Evolutionary conservation across 2,113 vertebrate species (phyloP).

Genomic region (Rhabdornis inornatus): DNA sequence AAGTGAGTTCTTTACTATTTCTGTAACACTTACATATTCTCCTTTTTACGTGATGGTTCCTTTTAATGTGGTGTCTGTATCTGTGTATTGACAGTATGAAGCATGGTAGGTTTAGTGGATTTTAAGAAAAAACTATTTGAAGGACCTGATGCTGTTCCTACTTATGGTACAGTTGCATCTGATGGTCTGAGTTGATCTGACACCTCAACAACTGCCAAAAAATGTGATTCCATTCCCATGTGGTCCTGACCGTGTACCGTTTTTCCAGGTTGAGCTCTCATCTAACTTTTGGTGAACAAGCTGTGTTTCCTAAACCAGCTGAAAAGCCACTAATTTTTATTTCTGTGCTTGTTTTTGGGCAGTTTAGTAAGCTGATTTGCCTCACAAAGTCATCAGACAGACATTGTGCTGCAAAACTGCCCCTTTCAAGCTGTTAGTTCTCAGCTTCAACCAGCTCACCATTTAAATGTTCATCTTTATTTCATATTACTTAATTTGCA

Average conservation of each 20-base stretch:
- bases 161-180: not conserved
- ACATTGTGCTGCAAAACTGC: not conserved
- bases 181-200: not conserved
- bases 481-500: not conserved
- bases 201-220: not conserved
- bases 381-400: not conserved
- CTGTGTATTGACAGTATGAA: not conserved
- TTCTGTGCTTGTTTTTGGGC: not conserved
- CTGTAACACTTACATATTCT: not conserved
- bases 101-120: not conserved
- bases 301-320: not conserved
- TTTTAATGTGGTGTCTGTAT: not conserved
- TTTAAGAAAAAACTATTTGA: not conserved
- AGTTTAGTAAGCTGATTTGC: not conserved
- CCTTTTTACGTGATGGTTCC: not conserved
- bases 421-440: not conserved
- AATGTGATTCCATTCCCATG: not conserved
- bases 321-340: not conserved
- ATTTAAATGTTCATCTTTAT: not conserved
- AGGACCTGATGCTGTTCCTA: not conserved
- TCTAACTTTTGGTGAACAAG: not conserved
- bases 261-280: not conserved
- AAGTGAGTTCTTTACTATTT: accelerated
- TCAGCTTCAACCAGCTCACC: not conserved
- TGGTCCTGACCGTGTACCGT: not conserved